A percentile compares a stretch with the other conserved stretches of the same genome.
Evolutionary conservation across 2,113 vertebrate species (phyloP).

Genomic region (Carollia perspicillata): DNA sequence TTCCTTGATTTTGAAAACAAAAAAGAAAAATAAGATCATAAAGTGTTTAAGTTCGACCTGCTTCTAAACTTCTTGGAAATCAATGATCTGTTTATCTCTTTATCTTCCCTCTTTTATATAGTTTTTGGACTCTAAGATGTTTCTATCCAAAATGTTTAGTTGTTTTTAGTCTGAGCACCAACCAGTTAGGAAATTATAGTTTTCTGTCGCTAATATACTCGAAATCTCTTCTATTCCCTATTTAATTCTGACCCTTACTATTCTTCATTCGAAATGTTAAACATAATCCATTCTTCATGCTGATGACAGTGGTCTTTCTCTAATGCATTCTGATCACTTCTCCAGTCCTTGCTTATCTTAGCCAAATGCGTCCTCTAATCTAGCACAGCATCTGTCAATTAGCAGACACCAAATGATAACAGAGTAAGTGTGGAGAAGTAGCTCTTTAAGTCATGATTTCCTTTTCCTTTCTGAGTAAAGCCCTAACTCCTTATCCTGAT

Average conservation of each 20-base stretch:
- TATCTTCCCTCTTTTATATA: not conserved
- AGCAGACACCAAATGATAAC: not conserved
- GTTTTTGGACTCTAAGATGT: not conserved
- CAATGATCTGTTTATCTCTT: not conserved
- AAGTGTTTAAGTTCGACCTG: not conserved
- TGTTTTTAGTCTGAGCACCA: not conserved
- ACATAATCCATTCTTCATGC: not conserved
- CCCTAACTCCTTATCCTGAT: not conserved
- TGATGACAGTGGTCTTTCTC: not conserved
- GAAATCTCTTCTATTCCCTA: not conserved
- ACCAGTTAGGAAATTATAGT: not conserved
- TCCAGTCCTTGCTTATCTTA: not conserved
- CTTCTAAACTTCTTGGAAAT: not conserved
- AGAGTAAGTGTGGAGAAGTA: not conserved
- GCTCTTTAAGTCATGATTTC: not conserved
- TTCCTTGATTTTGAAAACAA: not conserved
- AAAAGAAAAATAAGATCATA: not conserved
- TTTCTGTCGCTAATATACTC: not conserved
- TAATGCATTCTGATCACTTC: not conserved
- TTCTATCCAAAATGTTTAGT: not conserved
- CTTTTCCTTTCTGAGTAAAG: not conserved
- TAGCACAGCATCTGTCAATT: not conserved
- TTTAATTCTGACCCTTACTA: not conserved
- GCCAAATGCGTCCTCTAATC: not conserved
- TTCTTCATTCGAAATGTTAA: not conserved